phyloP scores from a whole-genome alignment of 2,888 invertebrate species.

The Hipparchia semele region DNA sequence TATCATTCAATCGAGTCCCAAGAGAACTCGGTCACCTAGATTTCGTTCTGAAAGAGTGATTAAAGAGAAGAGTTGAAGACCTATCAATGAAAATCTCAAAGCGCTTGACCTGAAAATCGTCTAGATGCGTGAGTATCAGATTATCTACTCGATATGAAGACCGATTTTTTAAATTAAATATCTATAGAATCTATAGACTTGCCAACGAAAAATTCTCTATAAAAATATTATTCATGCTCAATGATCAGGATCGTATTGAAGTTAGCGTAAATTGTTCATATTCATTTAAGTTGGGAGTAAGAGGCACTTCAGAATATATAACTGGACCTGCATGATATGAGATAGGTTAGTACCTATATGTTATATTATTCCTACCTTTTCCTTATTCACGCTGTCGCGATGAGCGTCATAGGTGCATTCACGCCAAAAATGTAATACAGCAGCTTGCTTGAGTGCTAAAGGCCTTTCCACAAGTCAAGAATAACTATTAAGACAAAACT shows the following conservation, averaged over 20 bases:
- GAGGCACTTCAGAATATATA: not conserved
- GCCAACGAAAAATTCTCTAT: too few species aligned
- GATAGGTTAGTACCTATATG: not conserved
- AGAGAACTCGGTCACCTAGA: slow-evolving; percentile 13
- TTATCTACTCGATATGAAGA: not conserved
- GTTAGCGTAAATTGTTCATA: too few species aligned
- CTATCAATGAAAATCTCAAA: slow-evolving; percentile 17
- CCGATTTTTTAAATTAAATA: too few species aligned
- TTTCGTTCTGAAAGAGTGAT: slow-evolving; percentile 5
- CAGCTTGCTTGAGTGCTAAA: slow-evolving; percentile 28
- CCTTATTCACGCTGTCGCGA: slow-evolving; percentile 31
- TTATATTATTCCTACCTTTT: slow-evolving; percentile 13
- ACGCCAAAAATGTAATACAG: slow-evolving; percentile 40
- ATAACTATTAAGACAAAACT: not conserved
- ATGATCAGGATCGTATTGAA: too few species aligned
- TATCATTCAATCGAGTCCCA: not conserved
- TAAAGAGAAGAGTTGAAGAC: slow-evolving; percentile 9
- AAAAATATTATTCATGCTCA: too few species aligned
- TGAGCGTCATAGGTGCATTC: slow-evolving; percentile 37
- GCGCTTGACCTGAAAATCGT: slow-evolving; percentile 6
- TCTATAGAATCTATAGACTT: too few species aligned
- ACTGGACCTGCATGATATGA: not conserved
- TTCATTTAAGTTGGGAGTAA: not conserved
- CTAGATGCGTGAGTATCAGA: not conserved
- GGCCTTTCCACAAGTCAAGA: slow-evolving; percentile 10